Percentiles rank a stretch among this genome's conserved stretches.
Conservation (phyloP, 2,113 vertebrate genomes). For the Sterrhoptilus dennistouni region DNA sequence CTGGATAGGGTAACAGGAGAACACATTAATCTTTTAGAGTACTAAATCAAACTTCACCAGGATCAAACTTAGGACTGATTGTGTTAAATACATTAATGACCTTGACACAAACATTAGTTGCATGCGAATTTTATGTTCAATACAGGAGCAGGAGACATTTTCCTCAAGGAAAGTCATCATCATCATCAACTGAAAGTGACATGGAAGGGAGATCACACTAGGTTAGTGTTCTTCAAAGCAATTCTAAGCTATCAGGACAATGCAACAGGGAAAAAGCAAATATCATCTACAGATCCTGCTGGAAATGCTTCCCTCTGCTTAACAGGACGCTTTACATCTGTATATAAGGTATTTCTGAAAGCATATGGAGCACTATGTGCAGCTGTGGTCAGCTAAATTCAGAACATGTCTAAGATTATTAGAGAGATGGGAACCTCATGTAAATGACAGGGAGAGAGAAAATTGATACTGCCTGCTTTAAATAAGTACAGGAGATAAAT, state of each 20-base stretch:
- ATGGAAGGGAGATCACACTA: not conserved
- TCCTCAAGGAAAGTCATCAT: not conserved
- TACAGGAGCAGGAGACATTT: not conserved
- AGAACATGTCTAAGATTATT: not conserved
- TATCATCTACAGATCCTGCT: not conserved
- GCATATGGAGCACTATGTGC: accelerated
- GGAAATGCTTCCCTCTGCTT: not conserved
- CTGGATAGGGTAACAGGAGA: not conserved
- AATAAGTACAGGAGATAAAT: not conserved
- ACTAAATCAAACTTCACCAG: not conserved
- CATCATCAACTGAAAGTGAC: accelerated
- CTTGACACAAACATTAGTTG: not conserved
- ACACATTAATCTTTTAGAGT: not conserved
- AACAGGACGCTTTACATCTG: not conserved
- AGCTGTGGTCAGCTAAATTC: not conserved
- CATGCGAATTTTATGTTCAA: not conserved
- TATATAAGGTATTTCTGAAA: not conserved
- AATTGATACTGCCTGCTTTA: not conserved
- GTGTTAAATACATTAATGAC: not conserved
- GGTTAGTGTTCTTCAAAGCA: not conserved
- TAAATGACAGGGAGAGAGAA: not conserved
- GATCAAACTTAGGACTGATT: not conserved
- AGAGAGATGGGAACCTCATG: not conserved
- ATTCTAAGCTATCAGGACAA: not conserved
- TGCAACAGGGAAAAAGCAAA: not conserved